phyloP scores from a whole-genome alignment of 35 echinoderm and acorn worm species.

The Lytechinus pictus region DNA sequence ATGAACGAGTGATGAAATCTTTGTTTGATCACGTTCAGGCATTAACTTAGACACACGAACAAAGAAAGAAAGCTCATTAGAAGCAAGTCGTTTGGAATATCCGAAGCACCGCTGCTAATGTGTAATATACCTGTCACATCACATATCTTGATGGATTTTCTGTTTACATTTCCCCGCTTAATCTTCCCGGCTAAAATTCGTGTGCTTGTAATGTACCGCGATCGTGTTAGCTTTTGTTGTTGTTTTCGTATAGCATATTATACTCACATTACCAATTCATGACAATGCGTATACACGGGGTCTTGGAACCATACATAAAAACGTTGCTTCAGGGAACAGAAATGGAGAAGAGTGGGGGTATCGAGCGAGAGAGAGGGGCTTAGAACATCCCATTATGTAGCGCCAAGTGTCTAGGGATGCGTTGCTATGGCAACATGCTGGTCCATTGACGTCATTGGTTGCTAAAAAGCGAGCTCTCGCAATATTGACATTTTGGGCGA shows the following conservation, averaged over 20 bases:
- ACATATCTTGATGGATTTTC: background rate
- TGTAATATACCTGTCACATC: background rate
- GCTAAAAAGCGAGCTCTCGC: slow-evolving; percentile 24
- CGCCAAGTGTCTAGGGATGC: slow-evolving; percentile 38
- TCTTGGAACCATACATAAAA: background rate
- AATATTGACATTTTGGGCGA: slow-evolving; percentile 53
- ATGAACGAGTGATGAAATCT: background rate
- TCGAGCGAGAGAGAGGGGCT: background rate
- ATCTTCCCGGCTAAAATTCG: background rate
- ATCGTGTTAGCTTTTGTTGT: background rate
- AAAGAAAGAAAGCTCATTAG: background rate
- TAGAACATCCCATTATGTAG: slow-evolving; percentile 45
- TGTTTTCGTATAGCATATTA: background rate
- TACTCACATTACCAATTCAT: background rate
- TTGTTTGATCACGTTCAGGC: background rate
- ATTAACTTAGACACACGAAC: background rate
- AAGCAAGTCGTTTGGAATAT: background rate
- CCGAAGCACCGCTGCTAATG: background rate
- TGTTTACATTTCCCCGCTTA: background rate
- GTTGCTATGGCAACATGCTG: slow-evolving; percentile 35
- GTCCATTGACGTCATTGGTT: slow-evolving; percentile 49
- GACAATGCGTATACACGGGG: background rate
- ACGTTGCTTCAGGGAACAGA: background rate
- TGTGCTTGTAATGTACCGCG: background rate
- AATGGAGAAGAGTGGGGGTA: slow-evolving; percentile 1